phyloP scores from a whole-genome alignment of 2,113 vertebrate genomes.

The Chloroceryle aenea region DNA sequence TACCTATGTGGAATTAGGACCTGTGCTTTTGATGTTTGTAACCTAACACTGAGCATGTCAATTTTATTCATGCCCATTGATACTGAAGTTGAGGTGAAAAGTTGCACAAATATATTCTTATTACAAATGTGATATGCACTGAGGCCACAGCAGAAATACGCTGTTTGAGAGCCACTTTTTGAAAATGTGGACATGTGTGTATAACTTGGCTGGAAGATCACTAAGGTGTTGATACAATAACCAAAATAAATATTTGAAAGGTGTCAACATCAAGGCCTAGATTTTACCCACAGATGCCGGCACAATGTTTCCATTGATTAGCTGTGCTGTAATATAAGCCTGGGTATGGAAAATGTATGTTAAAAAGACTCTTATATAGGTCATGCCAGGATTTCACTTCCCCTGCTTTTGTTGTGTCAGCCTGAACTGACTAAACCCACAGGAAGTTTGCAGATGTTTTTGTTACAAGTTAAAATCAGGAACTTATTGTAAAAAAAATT shows the following conservation, averaged over 20 bases:
- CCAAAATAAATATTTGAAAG: constrained; percentile 53
- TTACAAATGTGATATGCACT: neutral
- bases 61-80: neutral
- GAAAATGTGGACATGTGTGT: neutral
- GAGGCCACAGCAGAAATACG: neutral
- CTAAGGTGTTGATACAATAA: constrained; percentile 1
- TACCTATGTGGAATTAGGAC: neutral
- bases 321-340: constrained; percentile 32
- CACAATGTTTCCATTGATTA: constrained; percentile 58
- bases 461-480: neutral
- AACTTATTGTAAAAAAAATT: neutral
- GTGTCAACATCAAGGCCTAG: constrained; percentile 50
- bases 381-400: constrained; percentile 30
- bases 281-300: constrained; percentile 41
- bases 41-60: rapidly evolving
- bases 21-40: neutral
- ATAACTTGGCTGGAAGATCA: constrained; percentile 48
- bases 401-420: constrained; percentile 8
- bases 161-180: neutral
- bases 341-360: neutral
- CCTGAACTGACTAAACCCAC: neutral
- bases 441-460: constrained; percentile 3
- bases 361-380: neutral
- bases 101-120: neutral
- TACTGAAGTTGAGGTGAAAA: neutral